Conservation (phyloP, 2,797 vertebrate genomes). For the Protonibea diacanthus region DNA sequence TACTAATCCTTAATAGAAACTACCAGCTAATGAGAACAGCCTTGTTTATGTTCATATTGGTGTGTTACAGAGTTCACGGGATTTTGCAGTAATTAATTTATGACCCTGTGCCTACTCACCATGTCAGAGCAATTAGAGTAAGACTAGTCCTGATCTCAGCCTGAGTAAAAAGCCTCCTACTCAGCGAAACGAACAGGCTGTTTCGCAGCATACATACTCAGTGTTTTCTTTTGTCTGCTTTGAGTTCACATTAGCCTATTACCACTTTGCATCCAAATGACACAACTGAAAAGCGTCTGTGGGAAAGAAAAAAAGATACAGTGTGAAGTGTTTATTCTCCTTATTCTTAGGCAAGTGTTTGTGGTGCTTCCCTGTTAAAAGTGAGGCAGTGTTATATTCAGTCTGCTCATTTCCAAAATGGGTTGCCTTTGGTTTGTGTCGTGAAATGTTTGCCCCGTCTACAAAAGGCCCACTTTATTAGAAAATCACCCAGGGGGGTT, state of each 20-base stretch:
- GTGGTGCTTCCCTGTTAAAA: slow-evolving; percentile 37
- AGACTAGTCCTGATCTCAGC: background rate
- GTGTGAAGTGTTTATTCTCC: slow-evolving; percentile 51
- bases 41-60: background rate
- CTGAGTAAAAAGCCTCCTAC: background rate
- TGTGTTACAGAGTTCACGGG: background rate
- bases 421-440: slow-evolving; percentile 61
- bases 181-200: slow-evolving; percentile 4
- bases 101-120: background rate
- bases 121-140: slow-evolving; percentile 10
- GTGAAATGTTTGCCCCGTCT: slow-evolving; percentile 68
- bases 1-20: background rate
- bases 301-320: slow-evolving; percentile 43
- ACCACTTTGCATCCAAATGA: slow-evolving; percentile 49
- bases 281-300: slow-evolving; percentile 37
- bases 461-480: slow-evolving; percentile 71
- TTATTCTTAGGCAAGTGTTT: slow-evolving; percentile 48
- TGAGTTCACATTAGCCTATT: slow-evolving; percentile 37
- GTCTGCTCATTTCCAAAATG: slow-evolving; percentile 62
- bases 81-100: slow-evolving; percentile 13
- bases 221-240: slow-evolving; percentile 34
- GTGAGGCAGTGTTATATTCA: slow-evolving; percentile 54
- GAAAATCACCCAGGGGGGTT: slow-evolving; percentile 57
- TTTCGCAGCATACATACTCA: slow-evolving; percentile 20
- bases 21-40: background rate